phyloP scores from a whole-genome alignment of 2,888 invertebrate genomes.

The Seira ritae region DNA sequence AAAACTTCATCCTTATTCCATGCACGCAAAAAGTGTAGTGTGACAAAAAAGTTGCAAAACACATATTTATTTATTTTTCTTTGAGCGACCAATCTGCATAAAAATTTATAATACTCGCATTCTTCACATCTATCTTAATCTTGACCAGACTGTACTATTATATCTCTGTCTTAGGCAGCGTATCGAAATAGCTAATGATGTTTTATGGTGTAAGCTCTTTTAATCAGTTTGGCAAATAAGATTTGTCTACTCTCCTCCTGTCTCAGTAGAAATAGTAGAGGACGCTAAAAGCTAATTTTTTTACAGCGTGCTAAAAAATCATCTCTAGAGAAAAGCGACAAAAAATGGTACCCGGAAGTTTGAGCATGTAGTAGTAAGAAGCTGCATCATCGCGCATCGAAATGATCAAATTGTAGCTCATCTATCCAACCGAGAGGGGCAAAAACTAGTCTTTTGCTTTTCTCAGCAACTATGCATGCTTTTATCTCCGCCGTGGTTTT shows the following conservation, averaged over 20 bases:
- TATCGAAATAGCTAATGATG: background rate
- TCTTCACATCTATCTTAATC: background rate
- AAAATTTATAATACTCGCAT: background rate
- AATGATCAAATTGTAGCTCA: background rate
- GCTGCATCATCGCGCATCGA: no score
- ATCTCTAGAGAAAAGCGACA: slow-evolving; percentile 9
- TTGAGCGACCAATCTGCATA: background rate
- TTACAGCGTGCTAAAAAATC: background rate
- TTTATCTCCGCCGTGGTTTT: background rate
- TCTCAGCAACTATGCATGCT: background rate
- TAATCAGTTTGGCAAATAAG: background rate
- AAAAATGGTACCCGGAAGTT: slow-evolving; percentile 53
- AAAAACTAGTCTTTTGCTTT: background rate
- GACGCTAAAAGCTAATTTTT: background rate
- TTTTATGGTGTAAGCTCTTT: background rate
- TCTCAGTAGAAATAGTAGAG: background rate
- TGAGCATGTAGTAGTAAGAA: background rate
- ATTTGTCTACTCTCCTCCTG: background rate
- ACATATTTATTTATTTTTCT: slow-evolving; percentile 3
- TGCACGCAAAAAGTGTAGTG: background rate
- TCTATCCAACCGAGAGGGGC: background rate
- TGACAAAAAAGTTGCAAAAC: slow-evolving; percentile 15
- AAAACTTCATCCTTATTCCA: slow-evolving; percentile 12
- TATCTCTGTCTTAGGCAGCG: background rate
- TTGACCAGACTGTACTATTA: background rate